Conservation (phyloP, 2,888 invertebrate species). For the Sylvicola cinctus region DNA sequence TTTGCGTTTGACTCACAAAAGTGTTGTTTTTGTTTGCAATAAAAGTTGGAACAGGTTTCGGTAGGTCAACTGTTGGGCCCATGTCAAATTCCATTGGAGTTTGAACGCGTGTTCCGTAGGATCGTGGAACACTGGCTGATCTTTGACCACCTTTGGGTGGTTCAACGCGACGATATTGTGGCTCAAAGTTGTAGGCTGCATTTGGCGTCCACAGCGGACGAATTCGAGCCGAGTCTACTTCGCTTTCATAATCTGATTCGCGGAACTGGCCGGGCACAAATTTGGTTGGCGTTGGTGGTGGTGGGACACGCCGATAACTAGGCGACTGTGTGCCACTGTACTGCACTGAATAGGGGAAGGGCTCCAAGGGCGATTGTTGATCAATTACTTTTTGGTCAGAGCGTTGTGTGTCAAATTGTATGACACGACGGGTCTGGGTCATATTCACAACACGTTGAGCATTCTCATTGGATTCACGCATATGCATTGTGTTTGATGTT, state of each 20-base stretch:
- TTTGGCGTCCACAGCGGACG: conserved; percentile 41
- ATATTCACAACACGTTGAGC: conserved; percentile 42
- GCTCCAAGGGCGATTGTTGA: conserved; percentile 18
- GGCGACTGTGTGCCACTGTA: conserved; percentile 20
- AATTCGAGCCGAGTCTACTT: conserved; percentile 37
- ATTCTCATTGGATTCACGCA: conserved; percentile 45
- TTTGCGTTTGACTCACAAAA: conserved; percentile 12
- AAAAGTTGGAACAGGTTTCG: conserved; percentile 11
- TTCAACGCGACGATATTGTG: conserved; percentile 37
- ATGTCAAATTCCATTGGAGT: conserved; percentile 41
- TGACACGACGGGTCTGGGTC: conserved; percentile 45
- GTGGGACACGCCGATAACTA: conserved; percentile 23
- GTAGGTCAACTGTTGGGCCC: conserved; percentile 28
- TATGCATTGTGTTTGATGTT: conserved; percentile 45
- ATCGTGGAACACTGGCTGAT: conserved; percentile 30
- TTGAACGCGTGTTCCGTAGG: conserved; percentile 26
- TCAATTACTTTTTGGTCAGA: conserved; percentile 9
- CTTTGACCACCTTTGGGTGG: conserved; percentile 28
- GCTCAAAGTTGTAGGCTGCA: conserved; percentile 33
- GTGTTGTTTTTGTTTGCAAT: too few species aligned
- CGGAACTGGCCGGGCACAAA: conserved; percentile 41
- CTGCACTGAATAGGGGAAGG: conserved; percentile 27
- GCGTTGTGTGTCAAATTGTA: conserved; percentile 33
- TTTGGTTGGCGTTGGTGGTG: conserved; percentile 37
- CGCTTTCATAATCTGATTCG: conserved; percentile 51